Evolutionary conservation across 2,797 vertebrate species (phyloP).

Genomic region (Perodicticus potto): DNA sequence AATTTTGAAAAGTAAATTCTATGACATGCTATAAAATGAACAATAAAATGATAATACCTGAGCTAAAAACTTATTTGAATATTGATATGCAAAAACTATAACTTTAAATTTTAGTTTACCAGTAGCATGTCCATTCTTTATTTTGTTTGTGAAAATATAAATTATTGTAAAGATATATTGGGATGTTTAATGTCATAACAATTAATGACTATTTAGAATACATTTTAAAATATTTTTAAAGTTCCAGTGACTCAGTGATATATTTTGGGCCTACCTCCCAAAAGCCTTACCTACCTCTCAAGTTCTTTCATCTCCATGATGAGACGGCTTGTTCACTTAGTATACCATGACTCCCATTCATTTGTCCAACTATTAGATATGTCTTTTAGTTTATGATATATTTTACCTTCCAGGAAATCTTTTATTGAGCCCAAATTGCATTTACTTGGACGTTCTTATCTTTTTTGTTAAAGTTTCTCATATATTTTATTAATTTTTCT

Average conservation of each 20-base stretch:
- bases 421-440: neutral
- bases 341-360: neutral
- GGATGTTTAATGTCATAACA: neutral
- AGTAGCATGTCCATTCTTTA: neutral
- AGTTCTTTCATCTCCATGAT: neutral
- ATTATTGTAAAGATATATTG: neutral
- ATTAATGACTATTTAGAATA: neutral
- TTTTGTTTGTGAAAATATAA: neutral
- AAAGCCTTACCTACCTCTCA: too few relatives aligned
- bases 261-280: neutral
- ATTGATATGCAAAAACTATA: neutral
- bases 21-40: neutral
- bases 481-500: neutral
- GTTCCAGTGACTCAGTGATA: too few relatives aligned
- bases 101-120: neutral
- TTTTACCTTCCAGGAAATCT: neutral
- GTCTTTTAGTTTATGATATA: neutral
- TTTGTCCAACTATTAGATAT: neutral
- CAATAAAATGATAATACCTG: neutral
- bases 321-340: neutral
- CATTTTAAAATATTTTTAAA: neutral
- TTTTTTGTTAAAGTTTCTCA: neutral
- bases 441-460: neutral
- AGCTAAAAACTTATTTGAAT: neutral
- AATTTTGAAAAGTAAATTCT: constrained; percentile 25